Conservation (phyloP, 2,888 invertebrate genomes). For the Halictus quadricinctus region DNA sequence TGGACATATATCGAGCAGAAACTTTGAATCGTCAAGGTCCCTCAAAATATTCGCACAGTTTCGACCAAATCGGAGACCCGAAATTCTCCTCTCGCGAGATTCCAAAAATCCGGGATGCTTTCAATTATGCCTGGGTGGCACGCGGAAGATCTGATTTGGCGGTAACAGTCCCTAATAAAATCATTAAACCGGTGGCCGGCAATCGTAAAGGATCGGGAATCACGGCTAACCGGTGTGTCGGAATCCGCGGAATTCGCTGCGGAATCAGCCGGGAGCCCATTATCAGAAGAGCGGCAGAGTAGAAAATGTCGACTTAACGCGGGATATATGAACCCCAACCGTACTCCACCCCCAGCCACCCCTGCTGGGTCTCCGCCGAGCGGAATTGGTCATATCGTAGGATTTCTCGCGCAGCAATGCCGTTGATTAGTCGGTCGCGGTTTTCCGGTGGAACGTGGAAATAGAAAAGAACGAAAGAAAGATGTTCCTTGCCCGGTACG, state of each 20-base stretch:
- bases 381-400: slow-evolving; percentile 68
- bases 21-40: too few species aligned
- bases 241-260: slow-evolving; percentile 35
- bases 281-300: slow-evolving; percentile 48
- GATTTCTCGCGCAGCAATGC: slow-evolving; percentile 63
- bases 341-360: too few species aligned
- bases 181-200: slow-evolving; percentile 29
- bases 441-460: slow-evolving; percentile 26
- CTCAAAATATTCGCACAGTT: too few species aligned
- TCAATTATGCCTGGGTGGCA: slow-evolving; percentile 21
- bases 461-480: slow-evolving; percentile 45
- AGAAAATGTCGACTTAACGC: slow-evolving; percentile 53
- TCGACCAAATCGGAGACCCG: too few species aligned
- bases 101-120: background rate
- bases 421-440: slow-evolving; percentile 65
- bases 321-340: slow-evolving; percentile 46
- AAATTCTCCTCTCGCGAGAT: too few species aligned
- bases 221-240: slow-evolving; percentile 1
- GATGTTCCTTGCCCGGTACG: slow-evolving; percentile 19
- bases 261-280: slow-evolving; percentile 43
- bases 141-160: background rate
- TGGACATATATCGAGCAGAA: too few species aligned
- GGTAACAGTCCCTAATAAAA: slow-evolving; percentile 30
- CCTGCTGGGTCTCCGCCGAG: background rate
- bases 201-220: slow-evolving; percentile 27